phyloP scores from a whole-genome alignment of 2,113 vertebrate genomes.

The Macquaria ambigua region DNA sequence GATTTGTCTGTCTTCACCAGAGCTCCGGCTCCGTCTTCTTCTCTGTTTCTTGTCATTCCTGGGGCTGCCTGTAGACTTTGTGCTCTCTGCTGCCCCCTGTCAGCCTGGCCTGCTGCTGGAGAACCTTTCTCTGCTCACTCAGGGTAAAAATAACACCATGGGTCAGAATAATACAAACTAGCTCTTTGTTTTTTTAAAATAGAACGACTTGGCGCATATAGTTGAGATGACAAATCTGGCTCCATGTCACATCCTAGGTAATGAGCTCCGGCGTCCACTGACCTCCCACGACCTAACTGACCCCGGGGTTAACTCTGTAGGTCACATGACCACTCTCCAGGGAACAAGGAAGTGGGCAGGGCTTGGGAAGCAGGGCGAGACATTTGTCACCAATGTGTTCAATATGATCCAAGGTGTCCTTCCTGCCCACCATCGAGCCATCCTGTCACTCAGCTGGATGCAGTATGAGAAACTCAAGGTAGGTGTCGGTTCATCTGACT shows the following conservation, averaged over 20 bases:
- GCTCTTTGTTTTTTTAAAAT: neutral
- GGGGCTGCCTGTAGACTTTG: conserved; percentile 86
- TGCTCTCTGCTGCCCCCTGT: conserved; percentile 73
- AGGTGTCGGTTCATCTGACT: conserved; percentile 10
- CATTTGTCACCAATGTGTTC: conserved; percentile 90
- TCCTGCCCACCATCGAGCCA: conserved; percentile 82
- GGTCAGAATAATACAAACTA: neutral
- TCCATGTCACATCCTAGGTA: conserved; percentile 36
- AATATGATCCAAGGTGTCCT: conserved; percentile 85
- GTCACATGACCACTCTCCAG: conserved; percentile 86
- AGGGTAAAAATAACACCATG: conserved; percentile 55
- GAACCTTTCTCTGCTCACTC: conserved; percentile 86
- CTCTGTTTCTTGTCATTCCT: conserved; percentile 91
- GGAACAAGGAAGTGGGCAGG: conserved; percentile 80
- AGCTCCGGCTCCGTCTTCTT: conserved; percentile 85
- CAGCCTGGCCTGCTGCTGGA: conserved; percentile 88
- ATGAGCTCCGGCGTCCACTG: conserved; percentile 82
- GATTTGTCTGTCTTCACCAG: conserved; percentile 85
- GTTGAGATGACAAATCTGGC: neutral
- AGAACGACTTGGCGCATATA: neutral
- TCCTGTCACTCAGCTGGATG: conserved; percentile 88
- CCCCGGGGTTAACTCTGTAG: conserved; percentile 85
- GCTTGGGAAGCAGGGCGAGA: conserved; percentile 90
- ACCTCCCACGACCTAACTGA: conserved; percentile 78
- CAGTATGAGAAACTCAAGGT: conserved; percentile 95